A percentile compares a stretch with the other conserved stretches of the same genome.
These are phyloP conservation scores for Corapipo altera DNA, from an alignment of 2,113 vertebrate species.

Conservation along the genomic window DNA sequence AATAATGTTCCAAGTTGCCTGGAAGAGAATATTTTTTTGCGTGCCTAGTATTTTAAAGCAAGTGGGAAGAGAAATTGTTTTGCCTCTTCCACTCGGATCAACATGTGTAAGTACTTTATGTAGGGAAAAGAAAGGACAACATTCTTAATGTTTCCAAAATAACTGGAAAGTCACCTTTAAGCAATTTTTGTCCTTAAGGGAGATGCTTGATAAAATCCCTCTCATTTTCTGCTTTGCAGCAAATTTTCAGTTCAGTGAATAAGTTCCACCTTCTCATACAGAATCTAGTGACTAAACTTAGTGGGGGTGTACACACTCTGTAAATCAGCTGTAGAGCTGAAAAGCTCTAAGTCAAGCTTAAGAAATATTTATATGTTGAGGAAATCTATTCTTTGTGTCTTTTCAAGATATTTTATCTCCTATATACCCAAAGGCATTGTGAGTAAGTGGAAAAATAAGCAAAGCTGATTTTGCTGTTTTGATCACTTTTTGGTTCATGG, in stretches of 20 bases:
- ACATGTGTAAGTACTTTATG: not conserved
- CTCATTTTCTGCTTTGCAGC: not conserved
- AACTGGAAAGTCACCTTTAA: constrained; percentile 1
- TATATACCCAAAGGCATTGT: not conserved
- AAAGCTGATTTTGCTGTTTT: not conserved
- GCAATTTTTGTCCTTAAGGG: not conserved
- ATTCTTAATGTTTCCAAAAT: not conserved
- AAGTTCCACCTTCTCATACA: not conserved
- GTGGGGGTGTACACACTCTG: not conserved
- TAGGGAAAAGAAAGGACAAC: not conserved
- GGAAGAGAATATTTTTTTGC: not conserved
- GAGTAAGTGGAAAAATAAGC: not conserved
- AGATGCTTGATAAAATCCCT: not conserved
- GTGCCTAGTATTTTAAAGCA: not conserved
- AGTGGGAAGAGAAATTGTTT: not conserved
- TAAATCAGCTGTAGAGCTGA: not conserved
- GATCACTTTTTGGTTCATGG: not conserved
- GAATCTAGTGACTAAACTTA: not conserved
- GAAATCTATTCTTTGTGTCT: not conserved
- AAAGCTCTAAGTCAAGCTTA: not conserved
- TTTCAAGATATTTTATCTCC: not conserved
- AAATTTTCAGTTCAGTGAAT: not conserved
- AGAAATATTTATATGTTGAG: constrained; percentile 20
- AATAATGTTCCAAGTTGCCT: not conserved
- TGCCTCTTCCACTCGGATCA: not conserved